A percentile compares a stretch with the other conserved stretches of the same genome.
These are phyloP conservation scores for Larimichthys crocea DNA, from an alignment of 2,113 vertebrate genomes.

Conservation along the genomic window DNA sequence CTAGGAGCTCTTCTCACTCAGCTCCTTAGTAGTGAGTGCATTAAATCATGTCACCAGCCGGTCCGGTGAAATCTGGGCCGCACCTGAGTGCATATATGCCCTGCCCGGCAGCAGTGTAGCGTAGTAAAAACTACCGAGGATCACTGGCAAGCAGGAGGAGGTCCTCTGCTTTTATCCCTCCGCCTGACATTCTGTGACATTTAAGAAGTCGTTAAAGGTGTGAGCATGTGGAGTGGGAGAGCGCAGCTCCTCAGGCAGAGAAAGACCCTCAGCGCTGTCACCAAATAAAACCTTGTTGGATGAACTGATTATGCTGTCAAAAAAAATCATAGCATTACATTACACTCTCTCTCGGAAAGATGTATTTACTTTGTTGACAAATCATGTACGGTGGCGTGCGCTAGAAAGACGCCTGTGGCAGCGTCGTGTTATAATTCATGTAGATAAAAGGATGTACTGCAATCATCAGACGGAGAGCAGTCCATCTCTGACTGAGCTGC, in stretches of 20 bases:
- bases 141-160: conserved; percentile 73
- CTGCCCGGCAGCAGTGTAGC: conserved; percentile 72
- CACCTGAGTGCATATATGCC: conserved; percentile 74
- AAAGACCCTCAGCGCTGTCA: conserved; percentile 73
- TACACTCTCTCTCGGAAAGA: conserved; percentile 43
- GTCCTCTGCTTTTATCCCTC: conserved; percentile 79
- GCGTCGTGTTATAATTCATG: conserved; percentile 22
- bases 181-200: conserved; percentile 86
- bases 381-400: conserved; percentile 28
- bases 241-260: conserved; percentile 70
- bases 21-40: conserved; percentile 72
- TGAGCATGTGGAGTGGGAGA: conserved; percentile 68
- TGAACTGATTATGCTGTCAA: conserved; percentile 71
- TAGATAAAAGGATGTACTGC: conserved; percentile 44
- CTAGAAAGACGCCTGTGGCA: conserved; percentile 21
- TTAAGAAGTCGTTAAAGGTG: conserved; percentile 87
- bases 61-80: conserved; percentile 77
- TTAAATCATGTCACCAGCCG: conserved; percentile 77
- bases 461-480: conserved; percentile 55
- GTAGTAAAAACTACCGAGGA: conserved; percentile 73
- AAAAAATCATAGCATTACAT: conserved; percentile 62
- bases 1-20: conserved; percentile 62
- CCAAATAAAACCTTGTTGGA: conserved; percentile 74
- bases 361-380: conserved; percentile 69
- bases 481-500: conserved; percentile 26